Percentiles rank a stretch among this genome's conserved stretches.
These are phyloP conservation scores for Thelaira solivaga DNA, from an alignment of 2,888 invertebrate genomes.

Conservation along the genomic window DNA sequence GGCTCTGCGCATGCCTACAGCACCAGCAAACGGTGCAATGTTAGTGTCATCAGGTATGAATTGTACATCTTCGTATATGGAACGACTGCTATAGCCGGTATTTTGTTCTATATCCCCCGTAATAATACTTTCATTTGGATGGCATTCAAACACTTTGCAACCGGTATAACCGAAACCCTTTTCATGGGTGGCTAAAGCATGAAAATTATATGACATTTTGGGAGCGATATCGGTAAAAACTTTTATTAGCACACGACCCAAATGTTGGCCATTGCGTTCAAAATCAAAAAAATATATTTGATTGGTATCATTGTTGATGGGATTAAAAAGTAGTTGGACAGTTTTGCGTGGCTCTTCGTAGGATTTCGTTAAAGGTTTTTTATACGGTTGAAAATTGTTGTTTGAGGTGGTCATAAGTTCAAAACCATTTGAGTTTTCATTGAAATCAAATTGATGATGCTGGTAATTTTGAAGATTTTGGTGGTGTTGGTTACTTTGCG, in stretches of 20 bases:
- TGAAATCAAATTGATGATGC: conserved; percentile 18
- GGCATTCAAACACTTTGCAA: conserved; percentile 88
- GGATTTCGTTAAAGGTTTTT: conserved; percentile 38
- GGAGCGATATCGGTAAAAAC: conserved; percentile 88
- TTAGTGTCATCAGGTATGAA: conserved; percentile 90
- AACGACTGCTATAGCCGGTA: conserved; percentile 87
- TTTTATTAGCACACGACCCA: conserved; percentile 86
- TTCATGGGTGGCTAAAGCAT: conserved; percentile 84
- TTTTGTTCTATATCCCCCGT: conserved; percentile 89
- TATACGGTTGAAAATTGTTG: conserved; percentile 59
- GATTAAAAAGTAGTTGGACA: conserved; percentile 78
- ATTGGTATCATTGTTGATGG: conserved; percentile 79
- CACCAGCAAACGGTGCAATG: conserved; percentile 85
- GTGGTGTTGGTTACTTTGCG: conserved; percentile 9
- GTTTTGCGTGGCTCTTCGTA: conserved; percentile 42
- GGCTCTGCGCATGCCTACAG: conserved; percentile 89
- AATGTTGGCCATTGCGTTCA: conserved; percentile 83
- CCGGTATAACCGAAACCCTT: conserved; percentile 87
- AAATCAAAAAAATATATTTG: conserved; percentile 87
- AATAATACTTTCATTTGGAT: conserved; percentile 89
- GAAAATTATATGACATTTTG: conserved; percentile 89
- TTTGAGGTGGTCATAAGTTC: conserved; percentile 57
- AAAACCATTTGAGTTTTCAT: conserved; percentile 17
- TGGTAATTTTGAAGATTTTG: too few relatives aligned
- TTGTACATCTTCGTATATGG: conserved; percentile 86